A percentile compares a stretch with the other conserved stretches of the same genome.
Conservation (phyloP, 2,113 vertebrate species). For the Barbus barbus region DNA sequence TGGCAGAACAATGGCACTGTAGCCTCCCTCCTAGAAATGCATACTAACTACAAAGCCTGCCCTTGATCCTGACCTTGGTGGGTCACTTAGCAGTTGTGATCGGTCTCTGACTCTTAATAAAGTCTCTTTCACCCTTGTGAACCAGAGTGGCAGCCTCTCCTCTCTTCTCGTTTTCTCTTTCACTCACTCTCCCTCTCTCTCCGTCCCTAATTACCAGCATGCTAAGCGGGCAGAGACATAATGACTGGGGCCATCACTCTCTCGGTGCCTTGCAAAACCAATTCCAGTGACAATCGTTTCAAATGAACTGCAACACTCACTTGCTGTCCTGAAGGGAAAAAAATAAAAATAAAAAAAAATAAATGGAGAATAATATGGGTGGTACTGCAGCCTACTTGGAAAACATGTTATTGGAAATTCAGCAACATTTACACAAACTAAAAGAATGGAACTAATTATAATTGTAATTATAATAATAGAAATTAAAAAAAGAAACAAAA, state of each 20-base stretch:
- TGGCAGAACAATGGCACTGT: constrained; percentile 87
- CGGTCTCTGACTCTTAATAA: constrained; percentile 99
- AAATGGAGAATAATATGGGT: constrained; percentile 9
- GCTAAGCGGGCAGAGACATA: constrained; percentile 86
- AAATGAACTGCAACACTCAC: constrained; percentile 55
- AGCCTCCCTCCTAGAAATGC: constrained; percentile 86
- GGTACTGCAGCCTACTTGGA: constrained; percentile 10
- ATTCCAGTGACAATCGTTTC: constrained; percentile 48
- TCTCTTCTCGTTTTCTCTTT: constrained; percentile 18
- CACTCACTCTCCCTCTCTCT: constrained; percentile 23
- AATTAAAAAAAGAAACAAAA: neutral
- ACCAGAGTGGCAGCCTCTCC: constrained; percentile 84
- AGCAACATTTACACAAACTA: neutral
- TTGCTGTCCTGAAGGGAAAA: constrained; percentile 8
- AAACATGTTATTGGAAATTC: neutral
- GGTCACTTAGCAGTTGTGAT: constrained; percentile 97
- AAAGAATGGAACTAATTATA: neutral
- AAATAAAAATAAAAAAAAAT: neutral
- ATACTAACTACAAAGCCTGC: constrained; percentile 95
- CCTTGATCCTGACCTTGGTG: constrained; percentile 94
- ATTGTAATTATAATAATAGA: neutral
- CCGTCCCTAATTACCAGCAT: constrained; percentile 82
- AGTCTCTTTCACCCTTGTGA: constrained; percentile 93
- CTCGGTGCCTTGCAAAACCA: constrained; percentile 82
- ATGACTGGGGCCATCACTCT: constrained; percentile 87